These are phyloP conservation scores for Sciurus carolinensis DNA, from an alignment of 2,797 vertebrate species.

Conservation along the genomic window DNA sequence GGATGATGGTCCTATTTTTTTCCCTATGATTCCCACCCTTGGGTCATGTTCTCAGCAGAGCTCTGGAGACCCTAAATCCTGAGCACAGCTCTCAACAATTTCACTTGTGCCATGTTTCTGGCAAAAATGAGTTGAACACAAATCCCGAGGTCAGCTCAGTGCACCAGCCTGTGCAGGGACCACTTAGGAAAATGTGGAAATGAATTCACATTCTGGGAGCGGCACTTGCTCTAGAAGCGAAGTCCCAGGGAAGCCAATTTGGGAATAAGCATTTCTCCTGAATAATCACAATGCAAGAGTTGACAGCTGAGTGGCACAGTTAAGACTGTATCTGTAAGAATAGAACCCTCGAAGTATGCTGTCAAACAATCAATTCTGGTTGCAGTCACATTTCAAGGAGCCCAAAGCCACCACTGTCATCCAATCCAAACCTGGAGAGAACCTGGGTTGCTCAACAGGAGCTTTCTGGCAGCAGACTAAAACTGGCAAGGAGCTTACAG, in stretches of 20 bases:
- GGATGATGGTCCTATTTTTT: background rate
- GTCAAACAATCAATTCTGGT: conserved; percentile 16
- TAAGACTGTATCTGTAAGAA: background rate
- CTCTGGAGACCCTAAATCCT: background rate
- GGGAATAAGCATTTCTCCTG: conserved; percentile 21
- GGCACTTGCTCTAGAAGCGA: background rate
- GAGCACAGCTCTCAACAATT: background rate
- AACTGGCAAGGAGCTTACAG: background rate
- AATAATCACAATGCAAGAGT: conserved; percentile 63
- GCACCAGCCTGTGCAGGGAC: background rate
- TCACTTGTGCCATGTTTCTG: background rate
- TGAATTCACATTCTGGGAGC: background rate
- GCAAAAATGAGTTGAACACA: background rate
- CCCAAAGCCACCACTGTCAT: background rate
- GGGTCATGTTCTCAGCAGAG: background rate
- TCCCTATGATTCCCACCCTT: background rate
- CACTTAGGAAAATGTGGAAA: background rate
- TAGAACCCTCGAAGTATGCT: background rate
- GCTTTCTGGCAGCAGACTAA: background rate
- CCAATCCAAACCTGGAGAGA: fast-evolving
- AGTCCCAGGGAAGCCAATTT: background rate
- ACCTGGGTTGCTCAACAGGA: background rate
- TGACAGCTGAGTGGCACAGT: background rate
- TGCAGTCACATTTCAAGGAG: background rate
- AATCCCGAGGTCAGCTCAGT: background rate